These are phyloP conservation scores for Branchinecta lindahli DNA, from an alignment of 1,140 invertebrate genomes.

Conservation along the genomic window DNA sequence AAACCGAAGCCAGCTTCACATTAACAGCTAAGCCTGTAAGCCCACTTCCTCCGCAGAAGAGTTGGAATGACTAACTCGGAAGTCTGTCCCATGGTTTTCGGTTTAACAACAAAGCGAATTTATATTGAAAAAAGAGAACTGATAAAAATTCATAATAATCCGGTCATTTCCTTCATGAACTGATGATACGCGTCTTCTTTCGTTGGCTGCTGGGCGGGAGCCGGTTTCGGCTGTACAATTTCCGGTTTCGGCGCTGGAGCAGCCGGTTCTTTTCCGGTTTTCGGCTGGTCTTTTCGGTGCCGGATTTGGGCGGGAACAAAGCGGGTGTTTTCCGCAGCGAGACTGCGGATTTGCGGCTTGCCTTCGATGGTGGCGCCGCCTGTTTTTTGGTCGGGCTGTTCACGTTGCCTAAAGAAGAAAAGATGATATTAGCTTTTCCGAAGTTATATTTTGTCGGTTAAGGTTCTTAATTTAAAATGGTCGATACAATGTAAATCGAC, in stretches of 20 bases:
- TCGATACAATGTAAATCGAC: no score
- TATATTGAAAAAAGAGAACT: no score
- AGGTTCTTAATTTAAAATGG: no score
- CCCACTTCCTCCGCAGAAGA: no score
- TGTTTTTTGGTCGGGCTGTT: conserved; percentile 26
- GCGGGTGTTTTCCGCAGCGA: conserved; percentile 83
- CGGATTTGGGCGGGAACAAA: conserved; percentile 84
- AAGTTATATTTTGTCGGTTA: not conserved
- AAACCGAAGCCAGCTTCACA: no score
- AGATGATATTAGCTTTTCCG: not conserved
- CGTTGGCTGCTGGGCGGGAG: conserved; percentile 41
- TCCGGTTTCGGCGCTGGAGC: conserved; percentile 22
- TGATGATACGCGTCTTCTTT: conserved; percentile 96
- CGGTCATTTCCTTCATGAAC: conserved; percentile 97
- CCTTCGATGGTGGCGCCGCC: conserved; percentile 72
- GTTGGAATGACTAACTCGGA: no score
- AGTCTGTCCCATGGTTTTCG: no score
- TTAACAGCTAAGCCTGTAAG: no score
- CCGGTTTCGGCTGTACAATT: conserved; percentile 27
- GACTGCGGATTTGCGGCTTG: conserved; percentile 83
- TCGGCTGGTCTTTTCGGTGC: conserved; percentile 56
- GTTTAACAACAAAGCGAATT: no score
- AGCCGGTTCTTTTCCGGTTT: not conserved
- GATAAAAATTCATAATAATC: conserved; percentile 45
- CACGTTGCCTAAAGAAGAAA: conserved; percentile 5